phyloP scores from a whole-genome alignment of 2,113 vertebrate species.

The Gila orcuttii region DNA sequence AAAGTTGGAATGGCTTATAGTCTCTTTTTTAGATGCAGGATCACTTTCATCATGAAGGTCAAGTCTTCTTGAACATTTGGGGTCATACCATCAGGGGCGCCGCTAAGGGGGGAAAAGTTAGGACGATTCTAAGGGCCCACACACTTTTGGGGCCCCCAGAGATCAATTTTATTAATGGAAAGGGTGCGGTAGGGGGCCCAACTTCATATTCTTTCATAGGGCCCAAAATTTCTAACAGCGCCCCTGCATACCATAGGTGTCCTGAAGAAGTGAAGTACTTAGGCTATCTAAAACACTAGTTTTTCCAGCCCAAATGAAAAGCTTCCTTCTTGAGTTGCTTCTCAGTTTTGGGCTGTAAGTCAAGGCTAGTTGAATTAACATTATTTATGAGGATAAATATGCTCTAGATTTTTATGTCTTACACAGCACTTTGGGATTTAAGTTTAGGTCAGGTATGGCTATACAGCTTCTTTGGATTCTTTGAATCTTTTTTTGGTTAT shows the following conservation, averaged over 20 bases:
- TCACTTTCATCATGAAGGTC: not conserved
- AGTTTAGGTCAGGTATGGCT: not conserved
- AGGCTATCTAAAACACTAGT: not conserved
- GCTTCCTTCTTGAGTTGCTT: not conserved
- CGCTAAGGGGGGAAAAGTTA: too few relatives aligned
- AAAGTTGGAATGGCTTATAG: not conserved
- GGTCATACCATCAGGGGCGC: too few relatives aligned
- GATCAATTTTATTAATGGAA: too few relatives aligned
- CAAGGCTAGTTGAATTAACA: not conserved
- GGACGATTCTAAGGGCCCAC: too few relatives aligned
- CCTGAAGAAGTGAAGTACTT: not conserved
- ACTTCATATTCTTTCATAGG: too few relatives aligned
- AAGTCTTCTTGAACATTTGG: not conserved
- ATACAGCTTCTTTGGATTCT: not conserved
- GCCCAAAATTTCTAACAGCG: too few relatives aligned
- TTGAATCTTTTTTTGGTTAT: not conserved
- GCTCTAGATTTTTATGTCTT: not conserved
- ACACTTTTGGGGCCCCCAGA: too few relatives aligned
- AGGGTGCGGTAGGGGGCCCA: too few relatives aligned
- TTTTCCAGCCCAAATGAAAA: not conserved
- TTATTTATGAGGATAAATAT: not conserved
- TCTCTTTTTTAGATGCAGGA: not conserved
- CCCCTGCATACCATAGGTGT: not conserved
- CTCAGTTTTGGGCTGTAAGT: not conserved
- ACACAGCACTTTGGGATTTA: constrained; percentile 5